phyloP scores from a whole-genome alignment of 2,113 vertebrate species.

The Paedocypris sp. region DNA sequence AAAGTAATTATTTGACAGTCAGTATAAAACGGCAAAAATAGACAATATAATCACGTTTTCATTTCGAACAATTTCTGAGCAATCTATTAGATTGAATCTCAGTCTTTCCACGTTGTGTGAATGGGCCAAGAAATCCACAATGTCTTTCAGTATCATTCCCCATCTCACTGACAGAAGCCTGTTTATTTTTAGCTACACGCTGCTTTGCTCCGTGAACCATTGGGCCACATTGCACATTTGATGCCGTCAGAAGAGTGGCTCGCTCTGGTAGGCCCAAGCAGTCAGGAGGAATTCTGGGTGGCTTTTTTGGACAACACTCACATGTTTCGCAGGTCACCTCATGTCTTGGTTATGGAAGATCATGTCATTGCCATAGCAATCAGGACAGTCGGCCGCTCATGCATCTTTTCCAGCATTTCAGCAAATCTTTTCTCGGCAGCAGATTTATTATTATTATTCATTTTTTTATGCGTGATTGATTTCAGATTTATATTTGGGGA shows the following conservation, averaged over 20 bases:
- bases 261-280: conserved; percentile 26
- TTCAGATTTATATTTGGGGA: neutral
- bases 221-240: conserved; percentile 3
- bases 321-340: conserved; percentile 55
- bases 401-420: conserved; percentile 45
- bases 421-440: neutral
- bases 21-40: too few species aligned
- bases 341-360: conserved; percentile 50
- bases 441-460: neutral
- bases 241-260: conserved; percentile 23
- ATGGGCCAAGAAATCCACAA: neutral
- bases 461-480: conserved; percentile 7
- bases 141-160: conserved; percentile 6
- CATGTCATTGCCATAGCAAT: conserved; percentile 70
- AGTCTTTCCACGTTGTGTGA: neutral
- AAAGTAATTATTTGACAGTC: too few species aligned
- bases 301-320: conserved; percentile 49
- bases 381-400: conserved; percentile 53
- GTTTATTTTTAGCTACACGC: conserved; percentile 44
- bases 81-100: too few species aligned
- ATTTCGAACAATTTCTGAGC: too few species aligned
- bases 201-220: conserved; percentile 27
- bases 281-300: conserved; percentile 23
- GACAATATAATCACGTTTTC: too few species aligned
- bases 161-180: conserved; percentile 19